These are phyloP conservation scores for Smithornis capensis DNA, from an alignment of 2,113 vertebrate genomes.

Conservation along the genomic window DNA sequence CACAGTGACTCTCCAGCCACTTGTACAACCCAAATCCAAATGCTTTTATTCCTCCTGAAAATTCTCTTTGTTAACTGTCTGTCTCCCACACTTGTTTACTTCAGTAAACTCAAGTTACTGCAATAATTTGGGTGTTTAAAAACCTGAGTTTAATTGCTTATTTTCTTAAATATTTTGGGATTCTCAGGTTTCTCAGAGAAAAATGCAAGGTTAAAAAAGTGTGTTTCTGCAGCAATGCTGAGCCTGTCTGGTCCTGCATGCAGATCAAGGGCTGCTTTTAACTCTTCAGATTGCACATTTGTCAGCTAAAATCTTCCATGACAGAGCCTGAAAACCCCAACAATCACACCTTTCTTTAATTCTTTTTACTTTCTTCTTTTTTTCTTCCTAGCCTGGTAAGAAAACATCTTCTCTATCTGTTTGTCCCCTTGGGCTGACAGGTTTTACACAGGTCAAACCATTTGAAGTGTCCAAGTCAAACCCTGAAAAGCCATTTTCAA, in stretches of 20 bases:
- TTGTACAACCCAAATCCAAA: neutral
- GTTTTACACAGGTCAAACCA: neutral
- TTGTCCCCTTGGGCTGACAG: neutral
- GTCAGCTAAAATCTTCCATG: neutral
- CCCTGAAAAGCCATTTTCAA: neutral
- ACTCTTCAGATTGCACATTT: neutral
- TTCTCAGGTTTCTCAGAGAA: neutral
- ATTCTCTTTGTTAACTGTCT: neutral
- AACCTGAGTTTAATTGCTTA: neutral
- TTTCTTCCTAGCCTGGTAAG: neutral
- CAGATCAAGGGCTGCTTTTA: neutral
- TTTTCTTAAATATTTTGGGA: neutral
- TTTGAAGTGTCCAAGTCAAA: neutral
- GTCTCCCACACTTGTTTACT: neutral
- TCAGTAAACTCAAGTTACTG: neutral
- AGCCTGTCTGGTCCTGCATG: neutral
- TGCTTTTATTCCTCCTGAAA: neutral
- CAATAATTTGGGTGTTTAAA: neutral
- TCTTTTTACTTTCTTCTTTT: neutral
- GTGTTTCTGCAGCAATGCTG: neutral
- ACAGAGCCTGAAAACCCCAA: neutral
- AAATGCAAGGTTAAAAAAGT: neutral
- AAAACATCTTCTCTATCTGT: neutral
- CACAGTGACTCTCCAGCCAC: neutral
- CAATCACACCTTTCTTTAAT: neutral